Conservation (phyloP, 2,888 invertebrate genomes). For the Polydrusus cervinus region DNA sequence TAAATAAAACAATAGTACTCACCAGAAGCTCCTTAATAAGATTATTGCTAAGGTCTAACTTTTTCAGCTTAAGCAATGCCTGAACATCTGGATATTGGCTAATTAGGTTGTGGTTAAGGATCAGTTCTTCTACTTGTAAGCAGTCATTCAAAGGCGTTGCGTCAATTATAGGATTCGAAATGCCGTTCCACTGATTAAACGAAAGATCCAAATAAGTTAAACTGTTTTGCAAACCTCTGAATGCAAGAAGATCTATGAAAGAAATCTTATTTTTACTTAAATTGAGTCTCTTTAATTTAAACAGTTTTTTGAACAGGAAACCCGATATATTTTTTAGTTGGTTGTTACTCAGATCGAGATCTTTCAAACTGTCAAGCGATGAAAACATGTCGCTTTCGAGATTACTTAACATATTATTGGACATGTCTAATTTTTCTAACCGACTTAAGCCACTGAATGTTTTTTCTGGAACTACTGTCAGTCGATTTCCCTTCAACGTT, state of each 20-base stretch:
- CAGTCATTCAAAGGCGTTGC: conserved; percentile 58
- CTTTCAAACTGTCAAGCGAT: conserved; percentile 62
- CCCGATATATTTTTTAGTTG: conserved; percentile 47
- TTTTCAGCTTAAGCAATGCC: conserved; percentile 45
- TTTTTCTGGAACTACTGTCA: conserved; percentile 71
- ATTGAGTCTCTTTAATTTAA: conserved; percentile 44
- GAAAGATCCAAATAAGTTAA: conserved; percentile 58
- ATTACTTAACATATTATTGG: conserved; percentile 77
- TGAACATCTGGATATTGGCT: conserved; percentile 43
- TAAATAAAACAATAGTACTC: too few relatives aligned
- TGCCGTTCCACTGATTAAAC: conserved; percentile 57
- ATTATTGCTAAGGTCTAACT: conserved; percentile 59
- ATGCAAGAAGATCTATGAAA: conserved; percentile 75
- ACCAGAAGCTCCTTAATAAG: conserved; percentile 45
- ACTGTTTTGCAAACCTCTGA: conserved; percentile 59
- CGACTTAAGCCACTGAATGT: conserved; percentile 78
- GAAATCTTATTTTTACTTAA: conserved; percentile 77
- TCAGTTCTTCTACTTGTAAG: conserved; percentile 42
- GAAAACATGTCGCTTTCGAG: conserved; percentile 77
- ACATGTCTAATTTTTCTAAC: conserved; percentile 80
- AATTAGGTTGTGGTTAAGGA: conserved; percentile 52
- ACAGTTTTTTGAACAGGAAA: conserved; percentile 44
- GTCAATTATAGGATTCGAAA: conserved; percentile 21
- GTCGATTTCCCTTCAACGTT: conserved; percentile 76
- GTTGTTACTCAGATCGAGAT: conserved; percentile 53